These are phyloP conservation scores for Copidosoma aretas DNA, from an alignment of 2,888 invertebrate species.

Conservation along the genomic window DNA sequence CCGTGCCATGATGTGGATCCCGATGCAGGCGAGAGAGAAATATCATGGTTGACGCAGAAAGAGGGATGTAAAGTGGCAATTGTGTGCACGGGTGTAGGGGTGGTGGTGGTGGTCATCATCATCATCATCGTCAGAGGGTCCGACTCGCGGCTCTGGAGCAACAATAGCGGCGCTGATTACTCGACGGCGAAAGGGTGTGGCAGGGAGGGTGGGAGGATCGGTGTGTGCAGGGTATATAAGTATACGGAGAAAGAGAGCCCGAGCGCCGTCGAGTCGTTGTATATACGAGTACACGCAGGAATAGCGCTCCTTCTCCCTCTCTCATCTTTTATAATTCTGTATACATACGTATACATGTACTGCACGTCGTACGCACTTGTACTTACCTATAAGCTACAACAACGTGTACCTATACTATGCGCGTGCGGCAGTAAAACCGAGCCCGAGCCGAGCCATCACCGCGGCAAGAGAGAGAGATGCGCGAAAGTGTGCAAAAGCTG, in stretches of 20 bases:
- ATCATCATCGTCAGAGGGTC: no score
- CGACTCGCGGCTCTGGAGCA: not conserved
- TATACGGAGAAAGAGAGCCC: no score
- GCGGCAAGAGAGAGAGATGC: not conserved
- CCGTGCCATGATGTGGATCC: no score
- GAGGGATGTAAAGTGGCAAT: not conserved
- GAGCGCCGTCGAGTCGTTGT: not conserved
- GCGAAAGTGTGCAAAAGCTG: not conserved
- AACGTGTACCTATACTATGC: not conserved
- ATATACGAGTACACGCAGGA: not conserved
- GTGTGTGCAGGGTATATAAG: no score
- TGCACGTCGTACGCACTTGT: no score
- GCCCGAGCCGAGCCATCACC: not conserved
- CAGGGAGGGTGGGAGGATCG: constrained; percentile 41
- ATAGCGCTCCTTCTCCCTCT: no score
- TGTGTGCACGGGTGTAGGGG: not conserved
- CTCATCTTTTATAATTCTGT: no score
- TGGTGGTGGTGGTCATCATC: not conserved
- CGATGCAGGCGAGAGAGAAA: no score
- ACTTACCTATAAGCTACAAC: no score
- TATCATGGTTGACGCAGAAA: no score
- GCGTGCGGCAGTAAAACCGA: not conserved
- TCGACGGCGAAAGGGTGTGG: constrained; percentile 62
- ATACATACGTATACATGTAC: no score
- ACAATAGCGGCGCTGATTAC: constrained; percentile 62